Evolutionary conservation across 2,888 invertebrate species (phyloP).

Genomic region (Eristalis intricaria): DNA sequence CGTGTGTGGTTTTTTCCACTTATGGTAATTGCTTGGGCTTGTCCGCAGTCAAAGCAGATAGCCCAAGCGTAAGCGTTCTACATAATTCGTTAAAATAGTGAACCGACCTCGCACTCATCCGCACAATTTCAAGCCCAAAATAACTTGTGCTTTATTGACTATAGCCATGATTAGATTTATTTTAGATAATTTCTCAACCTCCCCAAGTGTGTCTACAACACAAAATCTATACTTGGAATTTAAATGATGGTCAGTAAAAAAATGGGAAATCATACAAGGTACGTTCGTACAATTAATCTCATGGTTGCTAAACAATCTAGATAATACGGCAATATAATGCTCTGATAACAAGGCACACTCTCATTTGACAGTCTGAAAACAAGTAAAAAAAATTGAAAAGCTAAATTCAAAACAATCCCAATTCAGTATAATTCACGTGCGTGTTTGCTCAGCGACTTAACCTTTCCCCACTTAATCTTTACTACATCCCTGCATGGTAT

Average conservation of each 20-base stretch:
- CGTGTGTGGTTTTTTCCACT: neutral
- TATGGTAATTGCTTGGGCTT: neutral
- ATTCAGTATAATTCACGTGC: conserved; percentile 9
- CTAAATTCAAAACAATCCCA: neutral
- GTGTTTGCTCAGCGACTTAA: conserved; percentile 37
- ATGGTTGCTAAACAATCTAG: neutral
- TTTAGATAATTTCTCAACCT: neutral
- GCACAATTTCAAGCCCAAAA: neutral
- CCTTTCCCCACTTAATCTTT: conserved; percentile 19
- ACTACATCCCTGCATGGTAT: conserved; percentile 5
- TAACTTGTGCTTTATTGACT: neutral
- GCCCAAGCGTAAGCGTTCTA: neutral
- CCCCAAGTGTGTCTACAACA: neutral
- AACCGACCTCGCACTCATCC: neutral
- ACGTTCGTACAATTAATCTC: neutral
- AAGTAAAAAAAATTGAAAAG: neutral
- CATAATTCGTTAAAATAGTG: neutral
- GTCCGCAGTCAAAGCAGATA: neutral
- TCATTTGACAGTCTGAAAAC: neutral
- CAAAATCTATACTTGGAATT: neutral
- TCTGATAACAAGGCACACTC: neutral
- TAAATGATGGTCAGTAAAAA: conserved; percentile 9
- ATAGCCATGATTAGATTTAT: neutral
- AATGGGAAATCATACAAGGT: neutral
- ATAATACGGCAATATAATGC: neutral